phyloP scores from a whole-genome alignment of 2,797 vertebrate species.

The Babyrousa celebensis region DNA sequence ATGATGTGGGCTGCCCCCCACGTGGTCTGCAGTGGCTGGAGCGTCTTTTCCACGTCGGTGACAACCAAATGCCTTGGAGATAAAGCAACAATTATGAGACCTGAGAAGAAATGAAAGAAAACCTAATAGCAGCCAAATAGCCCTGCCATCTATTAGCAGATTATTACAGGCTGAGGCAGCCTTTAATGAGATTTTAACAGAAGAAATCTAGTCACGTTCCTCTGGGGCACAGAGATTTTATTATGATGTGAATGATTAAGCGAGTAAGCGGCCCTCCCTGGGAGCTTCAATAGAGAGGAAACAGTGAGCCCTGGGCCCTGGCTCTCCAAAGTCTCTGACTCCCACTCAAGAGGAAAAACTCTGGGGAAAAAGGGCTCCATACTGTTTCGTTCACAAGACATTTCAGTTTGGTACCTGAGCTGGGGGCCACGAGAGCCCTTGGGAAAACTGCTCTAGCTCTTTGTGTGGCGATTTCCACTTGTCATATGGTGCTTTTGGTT shows the following conservation, averaged over 20 bases:
- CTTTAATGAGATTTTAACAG: constrained; percentile 85
- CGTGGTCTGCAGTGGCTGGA: not conserved
- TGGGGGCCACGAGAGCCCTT: not conserved
- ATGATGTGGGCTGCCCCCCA: not conserved
- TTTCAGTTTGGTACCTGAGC: not conserved
- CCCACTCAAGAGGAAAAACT: not conserved
- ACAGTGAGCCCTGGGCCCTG: not conserved
- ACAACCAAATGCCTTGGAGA: constrained; percentile 66
- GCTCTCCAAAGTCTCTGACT: not conserved
- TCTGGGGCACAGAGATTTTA: constrained; percentile 79
- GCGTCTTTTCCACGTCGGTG: constrained; percentile 48
- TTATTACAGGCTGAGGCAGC: constrained; percentile 78
- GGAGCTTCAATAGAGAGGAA: not conserved
- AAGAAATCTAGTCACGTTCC: constrained; percentile 72
- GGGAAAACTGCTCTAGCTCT: not conserved
- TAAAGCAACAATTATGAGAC: constrained; percentile 69
- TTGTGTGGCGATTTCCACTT: not conserved
- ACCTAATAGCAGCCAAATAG: constrained; percentile 45
- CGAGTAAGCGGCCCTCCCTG: not conserved
- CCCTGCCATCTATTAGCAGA: constrained; percentile 76
- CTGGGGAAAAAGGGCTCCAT: not conserved
- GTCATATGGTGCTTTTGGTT: not conserved
- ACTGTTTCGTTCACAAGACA: not conserved
- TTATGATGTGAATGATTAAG: constrained; percentile 81
- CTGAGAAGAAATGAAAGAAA: constrained; percentile 68